Evolutionary conservation across 2,113 vertebrate species (phyloP), one percentile per base, ranked within the genome.

Genomic region (Heterotis niloticus): DNA sequence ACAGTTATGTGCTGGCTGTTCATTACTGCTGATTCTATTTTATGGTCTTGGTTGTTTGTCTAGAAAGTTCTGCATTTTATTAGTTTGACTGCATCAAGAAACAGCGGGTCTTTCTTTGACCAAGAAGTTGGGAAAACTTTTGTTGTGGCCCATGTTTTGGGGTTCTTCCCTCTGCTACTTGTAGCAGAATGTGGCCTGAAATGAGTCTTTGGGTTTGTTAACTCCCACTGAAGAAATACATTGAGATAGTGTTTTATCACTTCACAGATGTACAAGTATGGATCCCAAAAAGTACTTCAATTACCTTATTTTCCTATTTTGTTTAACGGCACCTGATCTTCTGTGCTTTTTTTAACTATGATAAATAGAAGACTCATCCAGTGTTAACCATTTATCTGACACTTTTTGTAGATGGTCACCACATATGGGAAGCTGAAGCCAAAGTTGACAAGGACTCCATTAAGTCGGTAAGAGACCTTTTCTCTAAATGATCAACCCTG

Each of bases 371-470:
- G 34, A 44, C 7, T 44, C 34, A 44, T 44, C 34, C 34, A 44
- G 34, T 74, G 44, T 74, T 57, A 56, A 24, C 23, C 68, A 14
- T 34, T 57, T 1, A 83, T 12, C 78, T 14, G 18, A 59, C 77
- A 88, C 70, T 86, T 81, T 77, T 91, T 90, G 70, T 84, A 99
- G 97, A 99, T 87, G 97, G 96, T 78, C 96, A 98, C 90, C 97
- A 98, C 80, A 91, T 99, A 87, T 99, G 97, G 97, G 97, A 99
- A 88, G 95, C 95, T 82, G 97, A 99, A 90, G 97, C 95, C 80
- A 97, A 96, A 85, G 94, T 94, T 0, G 96, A 98, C 84, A 91
- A 94, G 89, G 96, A 97, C 82, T 85, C 94, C 87, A 95, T 92
- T 69, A 97, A 96, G 89, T 90, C 94, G 86, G 97, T 99, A 89